Evolutionary conservation across 2,113 vertebrate species (phyloP).

Genomic region (Calyptomena viridis): DNA sequence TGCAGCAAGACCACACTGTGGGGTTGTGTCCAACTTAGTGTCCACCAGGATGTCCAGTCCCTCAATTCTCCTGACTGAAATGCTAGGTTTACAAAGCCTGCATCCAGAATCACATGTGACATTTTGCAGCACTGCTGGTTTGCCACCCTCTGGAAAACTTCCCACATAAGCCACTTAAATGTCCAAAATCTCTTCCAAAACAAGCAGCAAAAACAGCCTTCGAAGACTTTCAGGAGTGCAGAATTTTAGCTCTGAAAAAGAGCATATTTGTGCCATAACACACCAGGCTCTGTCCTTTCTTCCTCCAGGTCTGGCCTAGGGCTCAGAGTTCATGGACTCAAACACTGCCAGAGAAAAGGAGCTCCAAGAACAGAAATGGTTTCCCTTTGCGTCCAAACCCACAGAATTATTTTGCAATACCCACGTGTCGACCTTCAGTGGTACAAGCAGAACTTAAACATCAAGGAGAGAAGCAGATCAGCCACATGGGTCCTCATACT

Average conservation of each 20-base stretch:
- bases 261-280: neutral
- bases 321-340: neutral
- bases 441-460: neutral
- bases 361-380: neutral
- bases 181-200: neutral
- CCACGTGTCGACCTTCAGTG: neutral
- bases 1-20: neutral
- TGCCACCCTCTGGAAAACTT: neutral
- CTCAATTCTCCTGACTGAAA: neutral
- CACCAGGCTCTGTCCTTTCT: neutral
- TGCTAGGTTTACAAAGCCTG: accelerated
- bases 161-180: accelerated
- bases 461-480: accelerated
- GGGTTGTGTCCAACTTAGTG: neutral
- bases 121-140: neutral
- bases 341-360: neutral
- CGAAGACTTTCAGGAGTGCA: neutral
- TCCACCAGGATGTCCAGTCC: neutral
- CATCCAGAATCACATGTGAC: neutral
- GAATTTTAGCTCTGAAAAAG: neutral
- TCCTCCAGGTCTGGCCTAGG: neutral
- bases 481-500: accelerated
- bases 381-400: neutral
- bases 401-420: neutral
- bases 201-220: neutral